Evolutionary conservation across 1,140 invertebrate species (phyloP), one percentile per base, ranked within the genome.

Genomic region (Atopsyche davidsoni): DNA sequence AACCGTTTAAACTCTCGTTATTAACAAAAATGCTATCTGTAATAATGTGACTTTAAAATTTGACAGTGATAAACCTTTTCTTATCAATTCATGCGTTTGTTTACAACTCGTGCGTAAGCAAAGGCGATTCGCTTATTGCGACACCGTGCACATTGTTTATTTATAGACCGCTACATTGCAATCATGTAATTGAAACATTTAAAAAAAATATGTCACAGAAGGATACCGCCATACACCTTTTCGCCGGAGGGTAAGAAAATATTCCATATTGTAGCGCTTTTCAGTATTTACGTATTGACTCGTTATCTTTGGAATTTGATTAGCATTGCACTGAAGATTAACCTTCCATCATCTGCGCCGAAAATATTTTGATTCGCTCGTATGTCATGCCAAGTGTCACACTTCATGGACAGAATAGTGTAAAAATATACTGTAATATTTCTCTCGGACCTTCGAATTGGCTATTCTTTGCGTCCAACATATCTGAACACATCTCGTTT

Each of bases 191-290:
- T 51, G 42, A 51, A 51, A 51, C 43, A 50, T 50, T 44, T 9
- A n/a, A n/a, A 19, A 28, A 36, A 44, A 51, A 51, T 44, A 84
- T 83, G 82, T 79, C 79, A 75, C 79, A 83, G 72, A 77, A 78
- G 68, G 87, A 90, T 73, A 87, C 87, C 57, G 75, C 88, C 49
- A 87, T 90, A 71, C 87, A 92, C 74, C 79, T 92, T 59, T 76
- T 91, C 58, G 87, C 87, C 66, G 88, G 88, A 77, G 87, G 87
- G 88, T 91, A 76, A 79, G 83, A 69, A 56, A 46, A 53, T 3
- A 32, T 41, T 36, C 23, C 22, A 46, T 44, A 41, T 46, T 35
- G 32, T 50, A 28, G 36, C 28, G 35, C 21, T n/a, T 32, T 22
- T 58, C 34, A 25, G 39, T 23, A 42, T 22, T 49, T 44, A 35